A percentile compares a stretch with the other conserved stretches of the same genome.
These are phyloP conservation scores for Caranx melampygus DNA, from an alignment of 2,113 vertebrate genomes.

Conservation along the genomic window DNA sequence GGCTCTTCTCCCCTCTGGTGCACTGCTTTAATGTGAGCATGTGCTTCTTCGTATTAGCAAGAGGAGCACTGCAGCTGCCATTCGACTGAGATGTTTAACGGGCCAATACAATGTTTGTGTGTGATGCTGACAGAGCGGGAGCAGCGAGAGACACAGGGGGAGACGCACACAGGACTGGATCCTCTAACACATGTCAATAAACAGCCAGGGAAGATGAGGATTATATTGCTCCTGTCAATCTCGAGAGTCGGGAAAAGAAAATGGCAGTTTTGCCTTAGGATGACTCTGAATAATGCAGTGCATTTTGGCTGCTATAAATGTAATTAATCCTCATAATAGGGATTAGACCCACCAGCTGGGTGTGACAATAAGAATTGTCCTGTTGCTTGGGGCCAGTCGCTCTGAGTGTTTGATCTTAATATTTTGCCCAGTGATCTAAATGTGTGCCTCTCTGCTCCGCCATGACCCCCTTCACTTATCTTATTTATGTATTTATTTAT, in stretches of 20 bases:
- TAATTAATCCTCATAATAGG: constrained; percentile 62
- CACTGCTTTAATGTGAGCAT: constrained; percentile 50
- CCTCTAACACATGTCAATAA: constrained; percentile 59
- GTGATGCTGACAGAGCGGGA: constrained; percentile 52
- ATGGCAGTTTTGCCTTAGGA: constrained; percentile 54
- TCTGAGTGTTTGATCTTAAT: constrained; percentile 21
- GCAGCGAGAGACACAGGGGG: background rate
- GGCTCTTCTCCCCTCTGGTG: constrained; percentile 53
- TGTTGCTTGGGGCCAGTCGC: constrained; percentile 37
- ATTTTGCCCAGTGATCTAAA: constrained; percentile 31
- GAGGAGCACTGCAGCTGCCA: constrained; percentile 45
- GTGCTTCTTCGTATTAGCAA: constrained; percentile 63
- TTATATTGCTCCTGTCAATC: constrained; percentile 66
- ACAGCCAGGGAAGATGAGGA: constrained; percentile 48
- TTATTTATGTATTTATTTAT: constrained; percentile 12
- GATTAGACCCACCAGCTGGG: constrained; percentile 50
- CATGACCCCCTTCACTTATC: background rate
- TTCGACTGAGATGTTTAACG: constrained; percentile 60
- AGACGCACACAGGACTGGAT: constrained; percentile 21
- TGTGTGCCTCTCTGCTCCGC: constrained; percentile 4
- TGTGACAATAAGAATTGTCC: constrained; percentile 47
- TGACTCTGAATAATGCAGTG: constrained; percentile 28
- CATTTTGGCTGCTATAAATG: constrained; percentile 36
- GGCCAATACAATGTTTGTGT: constrained; percentile 46
- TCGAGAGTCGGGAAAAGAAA: constrained; percentile 32